A percentile compares a stretch with the other conserved stretches of the same genome.
These are phyloP conservation scores for Atherinomorus stipes DNA, from an alignment of 2,113 vertebrate species.

Conservation along the genomic window DNA sequence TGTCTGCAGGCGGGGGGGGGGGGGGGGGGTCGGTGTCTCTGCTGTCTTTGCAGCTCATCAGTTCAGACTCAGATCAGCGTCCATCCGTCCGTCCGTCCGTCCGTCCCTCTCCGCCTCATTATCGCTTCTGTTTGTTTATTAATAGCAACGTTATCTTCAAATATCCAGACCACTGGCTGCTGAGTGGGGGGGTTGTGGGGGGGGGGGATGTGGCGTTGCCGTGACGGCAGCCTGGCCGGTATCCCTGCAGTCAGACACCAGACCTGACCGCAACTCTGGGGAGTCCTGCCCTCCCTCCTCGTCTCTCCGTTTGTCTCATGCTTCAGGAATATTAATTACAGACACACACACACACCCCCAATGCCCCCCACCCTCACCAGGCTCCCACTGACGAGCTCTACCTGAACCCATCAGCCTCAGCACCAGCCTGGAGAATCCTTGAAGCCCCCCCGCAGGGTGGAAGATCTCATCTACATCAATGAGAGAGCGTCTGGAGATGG, in stretches of 20 bases:
- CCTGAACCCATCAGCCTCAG: no score
- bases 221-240: conserved; percentile 6
- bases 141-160: conserved; percentile 86
- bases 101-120: conserved; percentile 69
- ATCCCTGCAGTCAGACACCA: conserved; percentile 67
- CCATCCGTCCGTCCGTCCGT: conserved; percentile 74
- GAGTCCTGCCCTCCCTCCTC: conserved; percentile 53
- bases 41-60: conserved; percentile 79
- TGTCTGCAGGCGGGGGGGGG: conserved; percentile 60
- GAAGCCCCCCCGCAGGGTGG: no score
- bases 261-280: conserved; percentile 81
- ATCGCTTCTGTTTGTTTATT: conserved; percentile 87
- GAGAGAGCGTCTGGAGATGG: conserved; percentile 56
- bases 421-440: no score
- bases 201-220: no score
- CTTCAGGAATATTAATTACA: conserved; percentile 79
- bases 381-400: no score
- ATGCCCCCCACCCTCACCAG: background rate
- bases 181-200: no score
- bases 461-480: no score
- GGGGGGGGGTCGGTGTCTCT: conserved; percentile 76
- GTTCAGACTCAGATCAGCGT: conserved; percentile 76
- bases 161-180: conserved; percentile 83
- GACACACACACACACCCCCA: background rate
- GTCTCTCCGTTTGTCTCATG: conserved; percentile 44